Conservation (phyloP, 2,888 invertebrate genomes). For the Callinectes sapidus region DNA sequence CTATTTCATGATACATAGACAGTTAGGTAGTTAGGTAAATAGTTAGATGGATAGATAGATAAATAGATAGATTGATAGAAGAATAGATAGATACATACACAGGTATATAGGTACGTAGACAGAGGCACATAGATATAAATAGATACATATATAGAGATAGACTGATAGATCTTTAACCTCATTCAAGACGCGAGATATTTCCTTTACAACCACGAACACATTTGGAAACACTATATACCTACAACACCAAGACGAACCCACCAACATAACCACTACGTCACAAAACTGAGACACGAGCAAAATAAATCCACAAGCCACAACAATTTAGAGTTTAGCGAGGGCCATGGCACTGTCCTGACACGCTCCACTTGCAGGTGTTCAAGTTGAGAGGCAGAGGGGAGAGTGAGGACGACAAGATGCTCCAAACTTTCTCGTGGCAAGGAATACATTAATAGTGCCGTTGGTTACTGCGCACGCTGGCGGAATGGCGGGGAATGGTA, state of each 20-base stretch:
- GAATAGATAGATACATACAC: no score
- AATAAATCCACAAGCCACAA: not conserved
- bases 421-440: not conserved
- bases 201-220: not conserved
- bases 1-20: no score
- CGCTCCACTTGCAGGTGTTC: not conserved
- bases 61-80: no score
- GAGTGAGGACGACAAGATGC: not conserved
- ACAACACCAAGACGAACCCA: not conserved
- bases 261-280: not conserved
- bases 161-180: no score
- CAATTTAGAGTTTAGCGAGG: no score
- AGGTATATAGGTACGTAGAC: no score
- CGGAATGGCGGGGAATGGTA: not conserved
- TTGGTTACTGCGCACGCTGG: not conserved
- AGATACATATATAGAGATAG: no score
- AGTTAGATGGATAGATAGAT: no score
- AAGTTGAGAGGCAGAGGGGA: not conserved
- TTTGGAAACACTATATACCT: not conserved
- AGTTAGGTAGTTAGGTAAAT: no score
- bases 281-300: not conserved
- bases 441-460: not conserved
- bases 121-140: no score
- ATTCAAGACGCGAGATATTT: not conserved
- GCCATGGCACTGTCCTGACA: not conserved